Conservation (phyloP, 2,797 vertebrate genomes). For the Astyanax mexicanus region DNA sequence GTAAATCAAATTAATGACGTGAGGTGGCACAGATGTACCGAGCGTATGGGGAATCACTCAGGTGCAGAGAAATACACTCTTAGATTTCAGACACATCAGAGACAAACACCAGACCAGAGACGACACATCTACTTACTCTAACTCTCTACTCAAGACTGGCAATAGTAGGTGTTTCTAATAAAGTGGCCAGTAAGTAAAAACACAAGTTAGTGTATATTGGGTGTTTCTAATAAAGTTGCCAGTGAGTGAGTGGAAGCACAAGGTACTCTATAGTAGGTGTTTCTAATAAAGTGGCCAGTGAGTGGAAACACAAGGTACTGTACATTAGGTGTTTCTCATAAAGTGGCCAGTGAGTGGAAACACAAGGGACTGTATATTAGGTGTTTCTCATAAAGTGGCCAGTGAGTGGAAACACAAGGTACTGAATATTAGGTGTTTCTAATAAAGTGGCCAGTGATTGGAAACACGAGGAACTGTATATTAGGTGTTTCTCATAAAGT, state of each 20-base stretch:
- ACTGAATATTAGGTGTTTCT: not conserved
- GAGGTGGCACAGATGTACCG: constrained; percentile 19
- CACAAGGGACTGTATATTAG: not conserved
- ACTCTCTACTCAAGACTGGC: not conserved
- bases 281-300: not conserved
- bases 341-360: not conserved
- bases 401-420: not conserved
- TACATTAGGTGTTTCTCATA: not conserved
- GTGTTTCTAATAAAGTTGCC: not conserved
- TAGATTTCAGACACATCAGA: not conserved
- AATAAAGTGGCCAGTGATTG: not conserved
- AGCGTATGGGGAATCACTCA: constrained; percentile 17
- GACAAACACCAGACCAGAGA: not conserved
- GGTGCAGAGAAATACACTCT: not conserved
- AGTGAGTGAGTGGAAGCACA: not conserved
- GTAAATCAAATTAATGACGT: constrained; percentile 30
- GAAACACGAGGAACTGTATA: not conserved
- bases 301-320: not conserved
- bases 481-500: not conserved
- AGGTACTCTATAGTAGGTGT: not conserved
- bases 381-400: not conserved
- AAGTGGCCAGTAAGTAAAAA: no score
- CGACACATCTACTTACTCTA: not conserved
- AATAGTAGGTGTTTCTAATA: not conserved
- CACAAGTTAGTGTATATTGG: no score